A percentile compares a stretch with the other conserved stretches of the same genome.
Evolutionary conservation across 1,140 invertebrate species (phyloP).

Genomic region (Hyles euphorbiae): DNA sequence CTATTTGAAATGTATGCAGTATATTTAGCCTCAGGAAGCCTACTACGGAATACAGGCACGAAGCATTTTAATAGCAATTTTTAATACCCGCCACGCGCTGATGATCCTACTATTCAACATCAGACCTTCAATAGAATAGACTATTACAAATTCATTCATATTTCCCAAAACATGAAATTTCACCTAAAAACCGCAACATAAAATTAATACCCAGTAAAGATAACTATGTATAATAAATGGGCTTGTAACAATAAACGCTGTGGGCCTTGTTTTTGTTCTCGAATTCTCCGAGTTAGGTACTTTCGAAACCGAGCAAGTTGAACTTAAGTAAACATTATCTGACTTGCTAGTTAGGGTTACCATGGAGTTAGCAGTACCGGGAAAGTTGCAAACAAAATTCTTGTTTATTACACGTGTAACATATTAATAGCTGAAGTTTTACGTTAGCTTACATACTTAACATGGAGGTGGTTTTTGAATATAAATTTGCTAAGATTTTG

Average conservation of each 20-base stretch:
- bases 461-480: no score
- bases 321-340: constrained; percentile 30
- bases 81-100: no score
- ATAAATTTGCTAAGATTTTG: no score
- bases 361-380: background rate
- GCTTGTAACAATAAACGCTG: constrained; percentile 52
- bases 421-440: background rate
- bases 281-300: constrained; percentile 18
- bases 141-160: background rate
- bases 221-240: constrained; percentile 47
- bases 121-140: background rate
- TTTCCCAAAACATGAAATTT: background rate
- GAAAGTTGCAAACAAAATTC: constrained; percentile 2
- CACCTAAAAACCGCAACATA: constrained; percentile 17
- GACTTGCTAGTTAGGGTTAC: constrained; percentile 16
- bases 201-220: constrained; percentile 42
- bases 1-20: no score
- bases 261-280: constrained; percentile 46
- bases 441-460: background rate
- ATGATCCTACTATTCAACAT: no score
- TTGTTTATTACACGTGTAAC: background rate
- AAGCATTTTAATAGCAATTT: no score
- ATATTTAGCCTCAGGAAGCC: no score
- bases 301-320: constrained; percentile 18
- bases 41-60: no score